Evolutionary conservation across 2,113 vertebrate species (phyloP).

Genomic region (Maccullochella peelii): DNA sequence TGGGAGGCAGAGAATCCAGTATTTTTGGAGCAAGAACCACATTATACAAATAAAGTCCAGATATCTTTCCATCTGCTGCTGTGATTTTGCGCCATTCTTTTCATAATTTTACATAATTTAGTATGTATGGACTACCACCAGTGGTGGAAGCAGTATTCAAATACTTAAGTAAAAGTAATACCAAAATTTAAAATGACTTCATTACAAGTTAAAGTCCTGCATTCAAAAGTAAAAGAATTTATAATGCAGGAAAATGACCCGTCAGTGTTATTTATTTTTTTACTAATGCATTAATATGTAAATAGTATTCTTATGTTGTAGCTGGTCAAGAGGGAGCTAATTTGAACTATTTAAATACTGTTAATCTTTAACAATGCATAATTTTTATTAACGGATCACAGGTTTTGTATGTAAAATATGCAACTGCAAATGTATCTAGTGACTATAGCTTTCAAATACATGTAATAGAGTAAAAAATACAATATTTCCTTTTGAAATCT

Average conservation of each 20-base stretch:
- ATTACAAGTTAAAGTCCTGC: neutral
- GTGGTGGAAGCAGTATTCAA: neutral
- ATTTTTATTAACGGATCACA: neutral
- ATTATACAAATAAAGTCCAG: neutral
- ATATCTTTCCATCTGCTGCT: neutral
- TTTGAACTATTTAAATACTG: neutral
- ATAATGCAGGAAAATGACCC: neutral
- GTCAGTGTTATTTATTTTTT: neutral
- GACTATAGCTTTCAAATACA: neutral
- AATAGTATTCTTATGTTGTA: neutral
- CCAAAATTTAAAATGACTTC: neutral
- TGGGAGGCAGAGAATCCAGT: neutral
- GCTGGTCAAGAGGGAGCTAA: neutral
- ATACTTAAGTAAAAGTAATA: neutral
- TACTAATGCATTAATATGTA: neutral
- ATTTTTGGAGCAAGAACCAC: neutral
- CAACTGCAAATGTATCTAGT: neutral
- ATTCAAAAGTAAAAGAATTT: neutral
- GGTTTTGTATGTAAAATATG: neutral
- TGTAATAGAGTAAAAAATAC: neutral
- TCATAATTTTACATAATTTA: neutral
- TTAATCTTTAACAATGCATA: neutral
- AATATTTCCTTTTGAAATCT: neutral
- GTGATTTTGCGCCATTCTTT: neutral
- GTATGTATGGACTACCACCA: neutral